Evolutionary conservation across 2,888 invertebrate genomes (phyloP), one percentile per base, ranked within the genome.

Genomic region (Scotopteryx bipunctaria): DNA sequence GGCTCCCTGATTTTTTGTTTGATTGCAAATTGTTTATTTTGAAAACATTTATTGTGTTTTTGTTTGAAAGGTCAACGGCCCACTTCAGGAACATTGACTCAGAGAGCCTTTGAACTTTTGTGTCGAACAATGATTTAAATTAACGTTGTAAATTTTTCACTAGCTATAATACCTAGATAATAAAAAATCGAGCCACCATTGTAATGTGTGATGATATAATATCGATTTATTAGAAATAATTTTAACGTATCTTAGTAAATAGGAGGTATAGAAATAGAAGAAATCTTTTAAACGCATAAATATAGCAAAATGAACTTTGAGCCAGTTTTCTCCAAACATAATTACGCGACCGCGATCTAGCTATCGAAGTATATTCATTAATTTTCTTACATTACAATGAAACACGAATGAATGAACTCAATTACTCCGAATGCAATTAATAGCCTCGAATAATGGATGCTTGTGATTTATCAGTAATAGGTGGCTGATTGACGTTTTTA

Each of bases 401-500:
- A 81, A 76, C 74, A 71, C 68, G 73, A 79, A 81, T 77, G 78
- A 78, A 80, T 80, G 78, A 82, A 79, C 74, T 77, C 78, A 80
- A 82, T 83, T 82, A 83, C 46, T 79, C 70, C 72, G 71, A 79
- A 76, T 82, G 80, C 81, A 84, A 83, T 86, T 86, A 83, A 86
- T 83, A 80, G 80, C 76, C 66, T 67, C 71, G 78, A 80, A 79
- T 83, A 86, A 83, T 81, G 71, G 79, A n/a, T 66, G 68, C 67
- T 66, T 61, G 77, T 83, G 83, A 86, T 83, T 83, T 83, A 85
- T 86, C 80, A 82, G 81, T 81, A 75, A 79, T 78, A 81, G 78
- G 76, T 75, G 63, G 64, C 64, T 87, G 88, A 88, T 86, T 86
- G 86, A 86, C 87, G 82, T 82, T 86, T 88, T 87, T 86, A 84